Percentiles rank a stretch among this genome's conserved stretches.
phyloP scores from a whole-genome alignment of 53 echinoderm and acorn worm genomes.

The Arbacia lixula region DNA sequence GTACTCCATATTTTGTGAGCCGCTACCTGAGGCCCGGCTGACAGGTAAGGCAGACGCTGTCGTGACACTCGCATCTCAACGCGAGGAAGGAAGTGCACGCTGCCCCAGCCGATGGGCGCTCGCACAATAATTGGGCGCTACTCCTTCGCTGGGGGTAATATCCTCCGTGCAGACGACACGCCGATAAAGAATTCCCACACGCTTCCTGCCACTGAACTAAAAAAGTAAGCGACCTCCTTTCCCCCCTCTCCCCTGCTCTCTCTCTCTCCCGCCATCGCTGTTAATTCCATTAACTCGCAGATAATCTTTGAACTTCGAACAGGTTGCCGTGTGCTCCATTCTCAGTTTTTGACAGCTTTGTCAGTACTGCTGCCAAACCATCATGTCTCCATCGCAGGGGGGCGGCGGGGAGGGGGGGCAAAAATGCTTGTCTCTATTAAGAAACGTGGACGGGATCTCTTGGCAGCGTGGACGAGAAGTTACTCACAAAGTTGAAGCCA shows the following conservation, averaged over 20 bases:
- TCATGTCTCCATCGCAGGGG: conserved; percentile 13
- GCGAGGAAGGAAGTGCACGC: conserved; percentile 28
- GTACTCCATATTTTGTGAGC: no score
- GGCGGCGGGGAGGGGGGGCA: background rate
- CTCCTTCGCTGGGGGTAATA: conserved; percentile 53
- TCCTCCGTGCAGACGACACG: conserved; percentile 1
- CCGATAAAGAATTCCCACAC: conserved; percentile 30
- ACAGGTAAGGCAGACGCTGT: conserved; percentile 19
- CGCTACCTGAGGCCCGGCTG: background rate
- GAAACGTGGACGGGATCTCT: no score
- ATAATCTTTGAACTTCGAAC: conserved; percentile 35
- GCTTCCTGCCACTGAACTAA: conserved; percentile 9
- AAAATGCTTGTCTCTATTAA: no score
- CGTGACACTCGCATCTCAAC: conserved; percentile 42
- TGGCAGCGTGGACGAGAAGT: no score
- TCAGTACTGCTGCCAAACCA: conserved; percentile 17
- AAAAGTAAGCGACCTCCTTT: conserved; percentile 14
- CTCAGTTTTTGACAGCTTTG: conserved; percentile 40
- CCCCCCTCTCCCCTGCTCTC: conserved; percentile 2
- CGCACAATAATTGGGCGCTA: conserved; percentile 33
- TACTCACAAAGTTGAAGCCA: no score
- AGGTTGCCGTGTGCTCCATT: conserved; percentile 33
- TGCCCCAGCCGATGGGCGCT: conserved; percentile 15
- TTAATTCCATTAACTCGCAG: conserved; percentile 42
- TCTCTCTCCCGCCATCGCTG: background rate